Percentiles rank a stretch among this genome's conserved stretches.
phyloP scores from a whole-genome alignment of 1,140 invertebrate genomes.

The Dermatophagoides farinae region DNA sequence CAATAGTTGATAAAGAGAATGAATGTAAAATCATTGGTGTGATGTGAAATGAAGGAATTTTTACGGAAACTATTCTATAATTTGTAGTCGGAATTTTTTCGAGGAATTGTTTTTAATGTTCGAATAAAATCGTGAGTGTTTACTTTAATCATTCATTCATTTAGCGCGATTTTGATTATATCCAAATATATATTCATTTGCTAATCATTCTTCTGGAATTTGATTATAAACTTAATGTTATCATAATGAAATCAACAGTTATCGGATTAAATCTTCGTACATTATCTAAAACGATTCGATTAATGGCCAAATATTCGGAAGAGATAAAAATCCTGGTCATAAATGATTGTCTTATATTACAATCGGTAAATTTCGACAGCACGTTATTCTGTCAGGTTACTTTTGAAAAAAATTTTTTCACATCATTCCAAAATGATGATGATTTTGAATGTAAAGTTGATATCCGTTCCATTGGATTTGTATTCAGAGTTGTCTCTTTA shows the following conservation, averaged over 20 bases:
- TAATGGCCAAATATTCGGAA: not conserved
- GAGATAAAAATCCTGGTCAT: not conserved
- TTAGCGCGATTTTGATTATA: no score
- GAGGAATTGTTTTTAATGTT: no score
- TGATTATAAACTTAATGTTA: not conserved
- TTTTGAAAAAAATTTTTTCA: not conserved
- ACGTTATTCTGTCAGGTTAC: not conserved
- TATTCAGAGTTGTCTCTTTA: not conserved
- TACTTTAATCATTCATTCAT: no score
- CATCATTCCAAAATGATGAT: not conserved
- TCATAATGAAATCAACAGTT: not conserved
- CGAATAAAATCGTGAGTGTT: no score
- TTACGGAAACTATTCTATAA: no score
- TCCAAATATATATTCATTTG: no score
- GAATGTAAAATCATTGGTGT: no score
- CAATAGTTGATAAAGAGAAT: no score
- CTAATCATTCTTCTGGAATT: no score
- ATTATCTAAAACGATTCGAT: not conserved
- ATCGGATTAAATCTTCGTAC: not conserved
- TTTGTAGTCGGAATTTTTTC: no score
- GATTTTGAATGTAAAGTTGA: not conserved
- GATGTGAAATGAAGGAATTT: no score
- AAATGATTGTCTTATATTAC: not conserved
- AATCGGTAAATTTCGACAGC: not conserved
- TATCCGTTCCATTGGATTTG: not conserved